These are phyloP conservation scores for Beris morrisii DNA, from an alignment of 2,888 invertebrate genomes.

Conservation along the genomic window DNA sequence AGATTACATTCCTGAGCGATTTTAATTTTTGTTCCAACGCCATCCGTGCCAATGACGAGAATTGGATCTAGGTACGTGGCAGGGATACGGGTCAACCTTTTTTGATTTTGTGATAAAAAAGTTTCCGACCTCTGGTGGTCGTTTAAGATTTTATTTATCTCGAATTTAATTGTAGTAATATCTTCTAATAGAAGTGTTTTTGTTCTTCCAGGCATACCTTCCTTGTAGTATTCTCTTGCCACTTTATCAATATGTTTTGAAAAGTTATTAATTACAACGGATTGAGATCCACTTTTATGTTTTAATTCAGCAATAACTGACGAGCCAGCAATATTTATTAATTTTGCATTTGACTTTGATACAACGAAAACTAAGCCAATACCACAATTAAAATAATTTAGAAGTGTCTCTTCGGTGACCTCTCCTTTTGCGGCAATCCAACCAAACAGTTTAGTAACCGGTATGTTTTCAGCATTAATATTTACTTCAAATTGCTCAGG, in stretches of 20 bases:
- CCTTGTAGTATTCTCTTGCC: conserved; percentile 42
- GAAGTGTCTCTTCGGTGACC: conserved; percentile 77
- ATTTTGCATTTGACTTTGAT: conserved; percentile 58
- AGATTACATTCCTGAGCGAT: conserved; percentile 77
- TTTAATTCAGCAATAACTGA: conserved; percentile 57
- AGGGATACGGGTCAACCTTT: conserved; percentile 51
- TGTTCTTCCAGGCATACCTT: too few species aligned
- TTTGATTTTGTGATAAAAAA: conserved; percentile 43
- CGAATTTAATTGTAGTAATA: too few species aligned
- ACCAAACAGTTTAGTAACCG: conserved; percentile 77
- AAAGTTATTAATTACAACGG: conserved; percentile 66
- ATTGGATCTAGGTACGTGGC: conserved; percentile 70
- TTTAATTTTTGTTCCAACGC: conserved; percentile 97
- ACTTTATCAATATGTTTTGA: conserved; percentile 63
- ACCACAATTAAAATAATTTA: conserved; percentile 94
- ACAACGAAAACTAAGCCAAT: conserved; percentile 85
- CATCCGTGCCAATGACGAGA: conserved; percentile 92
- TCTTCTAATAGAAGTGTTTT: too few species aligned
- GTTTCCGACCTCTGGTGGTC: conserved; percentile 43
- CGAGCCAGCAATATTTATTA: conserved; percentile 57
- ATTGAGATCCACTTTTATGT: background rate
- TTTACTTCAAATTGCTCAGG: conserved; percentile 67
- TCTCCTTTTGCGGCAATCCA: conserved; percentile 82
- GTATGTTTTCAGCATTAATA: conserved; percentile 73
- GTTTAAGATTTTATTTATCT: too few species aligned